phyloP scores from a whole-genome alignment of 2,113 vertebrate species.

The Phaethon lepturus region DNA sequence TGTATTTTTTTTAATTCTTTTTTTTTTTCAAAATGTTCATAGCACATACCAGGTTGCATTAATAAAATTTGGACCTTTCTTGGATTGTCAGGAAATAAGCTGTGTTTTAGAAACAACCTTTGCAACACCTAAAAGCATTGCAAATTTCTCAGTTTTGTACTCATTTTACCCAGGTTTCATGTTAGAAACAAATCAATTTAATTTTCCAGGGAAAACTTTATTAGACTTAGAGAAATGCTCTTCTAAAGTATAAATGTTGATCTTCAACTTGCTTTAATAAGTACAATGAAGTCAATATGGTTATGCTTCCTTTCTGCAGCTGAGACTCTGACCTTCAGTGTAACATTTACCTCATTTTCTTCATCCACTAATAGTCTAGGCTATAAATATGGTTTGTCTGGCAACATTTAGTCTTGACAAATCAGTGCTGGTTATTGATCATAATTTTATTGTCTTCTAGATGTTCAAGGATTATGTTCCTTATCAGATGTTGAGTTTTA shows the following conservation, averaged over 20 bases:
- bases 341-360: slow-evolving; percentile 62
- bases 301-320: slow-evolving; percentile 21
- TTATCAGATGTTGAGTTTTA: slow-evolving; percentile 15
- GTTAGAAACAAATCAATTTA: neutral
- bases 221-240: neutral
- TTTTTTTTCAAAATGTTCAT: neutral
- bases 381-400: slow-evolving; percentile 25
- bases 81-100: neutral
- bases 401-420: neutral
- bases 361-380: slow-evolving; percentile 22
- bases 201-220: neutral
- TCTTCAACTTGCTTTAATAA: slow-evolving; percentile 30
- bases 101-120: neutral
- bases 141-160: neutral
- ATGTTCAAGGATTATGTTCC: neutral
- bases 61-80: neutral
- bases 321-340: slow-evolving; percentile 33
- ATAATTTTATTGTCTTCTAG: neutral
- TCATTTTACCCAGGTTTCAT: neutral
- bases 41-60: neutral
- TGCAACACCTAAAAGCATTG: neutral
- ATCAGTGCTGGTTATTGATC: neutral
- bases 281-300: neutral
- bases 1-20: neutral
- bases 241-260: neutral